These are phyloP conservation scores for Blastobasis lacticolella DNA, from an alignment of 2,888 invertebrate species.

Conservation along the genomic window DNA sequence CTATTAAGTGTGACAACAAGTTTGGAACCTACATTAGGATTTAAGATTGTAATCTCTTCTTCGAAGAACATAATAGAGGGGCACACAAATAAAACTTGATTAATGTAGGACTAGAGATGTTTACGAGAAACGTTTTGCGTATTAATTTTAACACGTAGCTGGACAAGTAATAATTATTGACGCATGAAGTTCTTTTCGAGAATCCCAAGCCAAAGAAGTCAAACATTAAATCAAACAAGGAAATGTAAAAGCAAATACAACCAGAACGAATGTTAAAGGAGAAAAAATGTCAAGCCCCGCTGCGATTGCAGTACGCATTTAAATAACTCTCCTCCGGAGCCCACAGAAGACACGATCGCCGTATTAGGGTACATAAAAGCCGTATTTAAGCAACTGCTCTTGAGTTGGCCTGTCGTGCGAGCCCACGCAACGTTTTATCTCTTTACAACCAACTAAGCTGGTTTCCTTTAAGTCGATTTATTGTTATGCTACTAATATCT, in stretches of 20 bases:
- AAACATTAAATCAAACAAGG: background rate
- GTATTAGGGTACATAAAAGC: constrained; percentile 57
- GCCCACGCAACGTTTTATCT: constrained; percentile 68
- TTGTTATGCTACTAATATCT: constrained; percentile 63
- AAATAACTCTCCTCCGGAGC: constrained; percentile 20
- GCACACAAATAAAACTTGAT: no score
- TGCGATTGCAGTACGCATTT: constrained; percentile 15
- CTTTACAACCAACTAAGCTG: constrained; percentile 54
- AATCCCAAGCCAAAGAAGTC: background rate
- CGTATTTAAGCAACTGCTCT: constrained; percentile 58
- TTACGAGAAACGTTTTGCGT: no score
- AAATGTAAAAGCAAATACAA: background rate
- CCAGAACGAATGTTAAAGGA: background rate
- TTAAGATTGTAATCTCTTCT: no score
- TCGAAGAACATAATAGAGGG: no score
- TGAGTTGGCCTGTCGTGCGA: constrained; percentile 34
- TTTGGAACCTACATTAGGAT: constrained; percentile 15
- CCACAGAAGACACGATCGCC: constrained; percentile 25
- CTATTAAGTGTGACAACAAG: constrained; percentile 27
- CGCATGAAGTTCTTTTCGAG: no score
- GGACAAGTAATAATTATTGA: no score
- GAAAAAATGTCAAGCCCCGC: constrained; percentile 19
- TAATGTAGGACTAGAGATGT: no score
- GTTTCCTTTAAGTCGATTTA: constrained; percentile 63
- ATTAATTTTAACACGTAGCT: no score